A percentile compares a stretch with the other conserved stretches of the same genome.
phyloP scores from a whole-genome alignment of 2,797 vertebrate genomes.

The Platalea minor region DNA sequence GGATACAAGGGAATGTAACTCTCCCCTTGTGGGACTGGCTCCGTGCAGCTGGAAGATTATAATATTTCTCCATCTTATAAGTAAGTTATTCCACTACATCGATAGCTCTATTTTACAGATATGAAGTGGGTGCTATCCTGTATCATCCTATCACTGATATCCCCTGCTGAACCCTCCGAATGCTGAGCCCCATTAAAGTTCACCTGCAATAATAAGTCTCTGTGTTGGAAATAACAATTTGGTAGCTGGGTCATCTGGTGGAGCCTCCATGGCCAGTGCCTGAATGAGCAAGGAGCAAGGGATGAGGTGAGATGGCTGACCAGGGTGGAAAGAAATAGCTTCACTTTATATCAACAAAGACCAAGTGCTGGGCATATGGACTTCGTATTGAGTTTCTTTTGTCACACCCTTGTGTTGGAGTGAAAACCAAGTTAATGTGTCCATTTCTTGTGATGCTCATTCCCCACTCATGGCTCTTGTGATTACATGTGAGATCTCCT shows the following conservation, averaged over 20 bases:
- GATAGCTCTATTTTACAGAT: not conserved
- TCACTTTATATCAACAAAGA: not conserved
- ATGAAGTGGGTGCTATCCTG: not conserved
- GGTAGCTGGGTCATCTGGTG: not conserved
- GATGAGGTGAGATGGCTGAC: not conserved
- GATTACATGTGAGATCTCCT: not conserved
- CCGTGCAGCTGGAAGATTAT: not conserved
- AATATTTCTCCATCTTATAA: not conserved
- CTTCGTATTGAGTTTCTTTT: not conserved
- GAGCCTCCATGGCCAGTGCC: not conserved
- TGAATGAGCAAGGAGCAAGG: not conserved
- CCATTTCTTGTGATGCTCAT: not conserved
- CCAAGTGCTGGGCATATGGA: not conserved
- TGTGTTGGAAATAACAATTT: not conserved
- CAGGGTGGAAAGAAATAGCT: not conserved
- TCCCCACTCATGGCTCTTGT: not conserved
- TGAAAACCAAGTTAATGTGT: not conserved
- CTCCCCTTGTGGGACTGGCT: not conserved
- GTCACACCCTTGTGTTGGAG: not conserved
- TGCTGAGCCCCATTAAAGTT: not conserved
- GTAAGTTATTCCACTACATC: not conserved
- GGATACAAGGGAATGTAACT: not conserved
- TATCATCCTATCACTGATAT: not conserved
- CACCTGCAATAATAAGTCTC: not conserved
- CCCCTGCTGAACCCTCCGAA: not conserved